Conservation (phyloP, 2,797 vertebrate genomes). For the Acanthiza pusilla region DNA sequence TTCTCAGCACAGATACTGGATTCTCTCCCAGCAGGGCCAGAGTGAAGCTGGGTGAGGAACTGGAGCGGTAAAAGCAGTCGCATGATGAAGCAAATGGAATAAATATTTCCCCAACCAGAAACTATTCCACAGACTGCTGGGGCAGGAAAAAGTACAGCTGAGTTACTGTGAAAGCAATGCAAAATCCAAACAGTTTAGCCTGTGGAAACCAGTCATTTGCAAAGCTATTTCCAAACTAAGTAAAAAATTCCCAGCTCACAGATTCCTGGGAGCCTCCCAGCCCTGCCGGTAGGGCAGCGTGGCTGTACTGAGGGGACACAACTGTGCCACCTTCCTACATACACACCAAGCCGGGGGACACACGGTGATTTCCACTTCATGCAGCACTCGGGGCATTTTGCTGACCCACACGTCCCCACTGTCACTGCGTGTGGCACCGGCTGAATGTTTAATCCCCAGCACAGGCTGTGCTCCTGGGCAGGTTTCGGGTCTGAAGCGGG, state of each 20-base stretch:
- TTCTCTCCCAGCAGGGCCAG: not conserved
- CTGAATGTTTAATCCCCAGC: not conserved
- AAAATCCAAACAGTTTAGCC: constrained; percentile 19
- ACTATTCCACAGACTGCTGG: not conserved
- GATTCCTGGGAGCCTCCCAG: not conserved
- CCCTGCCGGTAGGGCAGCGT: accelerated
- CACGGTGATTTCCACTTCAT: not conserved
- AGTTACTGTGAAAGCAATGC: not conserved
- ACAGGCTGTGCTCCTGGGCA: not conserved
- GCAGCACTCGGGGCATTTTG: accelerated
- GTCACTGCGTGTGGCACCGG: accelerated
- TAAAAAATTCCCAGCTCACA: not conserved
- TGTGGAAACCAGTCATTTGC: not conserved
- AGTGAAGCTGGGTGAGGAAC: not conserved
- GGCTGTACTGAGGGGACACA: not conserved
- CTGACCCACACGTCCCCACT: accelerated
- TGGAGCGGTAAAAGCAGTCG: accelerated
- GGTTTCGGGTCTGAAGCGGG: not conserved
- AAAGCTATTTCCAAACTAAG: constrained; percentile 37
- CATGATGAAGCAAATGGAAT: not conserved
- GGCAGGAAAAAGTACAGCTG: not conserved
- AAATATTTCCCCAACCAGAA: not conserved
- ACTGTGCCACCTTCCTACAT: not conserved
- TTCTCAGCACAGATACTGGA: not conserved
- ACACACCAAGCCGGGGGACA: accelerated